Conservation (phyloP, 1,140 invertebrate genomes). For the Drosophila suzukii region DNA sequence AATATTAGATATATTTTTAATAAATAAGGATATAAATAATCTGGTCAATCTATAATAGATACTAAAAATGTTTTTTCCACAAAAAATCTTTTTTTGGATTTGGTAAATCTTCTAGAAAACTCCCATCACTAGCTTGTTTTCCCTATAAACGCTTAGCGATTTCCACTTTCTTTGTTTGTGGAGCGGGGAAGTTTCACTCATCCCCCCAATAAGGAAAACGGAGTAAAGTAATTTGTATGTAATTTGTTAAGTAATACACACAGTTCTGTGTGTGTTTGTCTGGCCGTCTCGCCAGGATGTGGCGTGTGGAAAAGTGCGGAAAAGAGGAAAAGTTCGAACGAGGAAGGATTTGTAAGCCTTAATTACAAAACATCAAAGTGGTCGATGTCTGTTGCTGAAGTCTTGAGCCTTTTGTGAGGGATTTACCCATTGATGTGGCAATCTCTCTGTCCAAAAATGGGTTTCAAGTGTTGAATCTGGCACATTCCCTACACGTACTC, state of each 20-base stretch:
- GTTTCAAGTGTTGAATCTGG: constrained; percentile 42
- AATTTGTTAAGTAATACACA: constrained; percentile 80
- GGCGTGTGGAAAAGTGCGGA: constrained; percentile 31
- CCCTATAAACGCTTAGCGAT: constrained; percentile 74
- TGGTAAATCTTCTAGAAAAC: background rate
- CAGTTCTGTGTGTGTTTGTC: constrained; percentile 54
- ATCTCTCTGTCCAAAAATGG: constrained; percentile 17
- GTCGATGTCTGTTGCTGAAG: constrained; percentile 37
- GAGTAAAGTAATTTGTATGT: constrained; percentile 81
- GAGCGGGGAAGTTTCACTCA: background rate
- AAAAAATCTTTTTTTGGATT: too few species aligned
- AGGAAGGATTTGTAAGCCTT: constrained; percentile 53
- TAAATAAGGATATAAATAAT: background rate
- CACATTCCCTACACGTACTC: constrained; percentile 30
- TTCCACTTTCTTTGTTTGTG: constrained; percentile 47
- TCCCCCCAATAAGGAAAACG: background rate
- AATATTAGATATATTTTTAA: background rate
- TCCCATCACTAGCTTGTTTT: constrained; percentile 23
- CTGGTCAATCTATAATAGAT: too few species aligned
- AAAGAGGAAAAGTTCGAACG: constrained; percentile 44
- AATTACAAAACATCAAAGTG: constrained; percentile 81
- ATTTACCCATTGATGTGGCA: constrained; percentile 47
- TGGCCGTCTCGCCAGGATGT: constrained; percentile 73
- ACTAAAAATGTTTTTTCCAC: too few species aligned
- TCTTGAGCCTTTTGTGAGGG: constrained; percentile 43